Percentiles rank a stretch among this genome's conserved stretches.
These are phyloP conservation scores for Leptinotarsa rubiginosa DNA, from an alignment of 2,888 invertebrate species.

Conservation along the genomic window DNA sequence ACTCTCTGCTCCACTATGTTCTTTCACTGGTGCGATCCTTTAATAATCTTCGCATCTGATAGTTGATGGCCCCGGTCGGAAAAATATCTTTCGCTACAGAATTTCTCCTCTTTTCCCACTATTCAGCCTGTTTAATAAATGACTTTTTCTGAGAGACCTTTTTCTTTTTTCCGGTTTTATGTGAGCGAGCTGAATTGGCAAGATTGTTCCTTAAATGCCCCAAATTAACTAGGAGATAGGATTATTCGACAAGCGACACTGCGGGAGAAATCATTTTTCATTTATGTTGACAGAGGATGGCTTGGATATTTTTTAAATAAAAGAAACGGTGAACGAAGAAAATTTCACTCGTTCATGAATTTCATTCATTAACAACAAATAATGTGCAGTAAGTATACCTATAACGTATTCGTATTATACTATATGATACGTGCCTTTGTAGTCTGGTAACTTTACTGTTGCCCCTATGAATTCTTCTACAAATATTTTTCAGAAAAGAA, in stretches of 20 bases:
- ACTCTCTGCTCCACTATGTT: constrained; percentile 3
- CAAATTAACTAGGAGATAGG: constrained; percentile 11
- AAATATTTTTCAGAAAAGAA: too few species aligned
- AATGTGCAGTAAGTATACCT: too few species aligned
- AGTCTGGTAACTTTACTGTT: too few species aligned
- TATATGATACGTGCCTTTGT: too few species aligned
- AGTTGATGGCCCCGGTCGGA: background rate
- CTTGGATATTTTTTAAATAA: background rate
- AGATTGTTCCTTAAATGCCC: constrained; percentile 13
- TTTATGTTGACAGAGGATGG: background rate
- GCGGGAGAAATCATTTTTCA: background rate
- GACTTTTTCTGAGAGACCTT: constrained; percentile 11
- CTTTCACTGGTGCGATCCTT: background rate
- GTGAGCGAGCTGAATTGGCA: constrained; percentile 18
- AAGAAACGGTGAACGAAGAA: background rate
- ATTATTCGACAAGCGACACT: constrained; percentile 7
- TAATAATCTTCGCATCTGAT: constrained; percentile 14
- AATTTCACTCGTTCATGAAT: background rate
- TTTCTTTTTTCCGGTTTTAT: constrained; percentile 15
- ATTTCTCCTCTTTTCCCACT: constrained; percentile 3
- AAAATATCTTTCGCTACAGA: constrained; percentile 17
- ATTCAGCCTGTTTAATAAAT: constrained; percentile 15
- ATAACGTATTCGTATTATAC: too few species aligned
- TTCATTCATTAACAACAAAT: background rate
- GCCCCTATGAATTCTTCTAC: too few species aligned